A percentile compares a stretch with the other conserved stretches of the same genome.
These are phyloP conservation scores for Drosophila orosa DNA, from an alignment of 1,140 invertebrate genomes.

Conservation along the genomic window DNA sequence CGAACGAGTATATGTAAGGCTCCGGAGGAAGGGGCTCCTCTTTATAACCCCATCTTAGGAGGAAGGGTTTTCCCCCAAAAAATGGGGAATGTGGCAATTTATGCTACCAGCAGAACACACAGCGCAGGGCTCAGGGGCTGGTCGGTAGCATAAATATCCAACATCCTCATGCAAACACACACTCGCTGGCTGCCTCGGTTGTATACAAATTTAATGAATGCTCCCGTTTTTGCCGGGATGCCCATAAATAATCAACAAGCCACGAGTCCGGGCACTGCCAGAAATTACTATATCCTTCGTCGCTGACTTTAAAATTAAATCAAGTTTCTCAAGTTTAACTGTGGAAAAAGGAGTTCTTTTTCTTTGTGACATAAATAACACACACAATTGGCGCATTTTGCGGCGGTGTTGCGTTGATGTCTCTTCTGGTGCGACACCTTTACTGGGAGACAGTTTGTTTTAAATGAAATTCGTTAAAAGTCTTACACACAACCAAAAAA, in stretches of 20 bases:
- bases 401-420: slow-evolving; percentile 4
- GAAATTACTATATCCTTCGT: not conserved
- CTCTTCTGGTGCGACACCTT: slow-evolving; percentile 33
- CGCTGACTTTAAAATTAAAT: not conserved
- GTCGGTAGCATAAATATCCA: slow-evolving; percentile 1
- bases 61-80: not conserved
- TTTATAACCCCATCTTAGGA: slow-evolving; percentile 27
- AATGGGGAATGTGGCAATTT: slow-evolving; percentile 45
- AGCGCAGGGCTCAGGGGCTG: no score
- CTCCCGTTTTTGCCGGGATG: slow-evolving; percentile 26
- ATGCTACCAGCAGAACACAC: slow-evolving; percentile 9
- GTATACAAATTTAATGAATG: slow-evolving; percentile 51
- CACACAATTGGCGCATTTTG: slow-evolving; percentile 43
- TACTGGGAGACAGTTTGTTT: slow-evolving; percentile 29
- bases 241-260: slow-evolving; percentile 47
- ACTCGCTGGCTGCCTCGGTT: not conserved
- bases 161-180: slow-evolving; percentile 19
- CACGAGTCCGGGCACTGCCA: not conserved
- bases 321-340: not conserved
- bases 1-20: slow-evolving; percentile 26
- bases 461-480: slow-evolving; percentile 58
- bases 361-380: slow-evolving; percentile 26
- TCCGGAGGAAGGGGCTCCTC: not conserved
- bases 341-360: not conserved
- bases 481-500: slow-evolving; percentile 4